These are phyloP conservation scores for Elgaria multicarinata DNA, from an alignment of 2,113 vertebrate species.

Conservation along the genomic window DNA sequence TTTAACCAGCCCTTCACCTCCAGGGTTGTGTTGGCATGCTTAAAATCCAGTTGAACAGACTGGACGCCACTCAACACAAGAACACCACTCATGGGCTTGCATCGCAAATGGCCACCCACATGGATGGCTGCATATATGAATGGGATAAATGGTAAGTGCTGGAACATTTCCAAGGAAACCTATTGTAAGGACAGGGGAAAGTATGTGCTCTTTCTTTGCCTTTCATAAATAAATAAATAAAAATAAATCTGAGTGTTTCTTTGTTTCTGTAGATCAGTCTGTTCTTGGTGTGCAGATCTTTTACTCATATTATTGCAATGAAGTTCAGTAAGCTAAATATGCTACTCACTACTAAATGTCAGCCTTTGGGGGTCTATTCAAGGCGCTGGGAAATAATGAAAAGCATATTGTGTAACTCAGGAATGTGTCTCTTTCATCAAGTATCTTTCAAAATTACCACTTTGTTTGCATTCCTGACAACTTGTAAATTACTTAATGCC, in stretches of 20 bases:
- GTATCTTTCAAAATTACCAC: conserved; percentile 14
- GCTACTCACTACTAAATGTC: conserved; percentile 38
- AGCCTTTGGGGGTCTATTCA: conserved; percentile 60
- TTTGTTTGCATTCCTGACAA: conserved; percentile 50
- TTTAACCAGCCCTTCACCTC: background rate
- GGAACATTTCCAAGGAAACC: conserved; percentile 6
- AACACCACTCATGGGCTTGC: background rate
- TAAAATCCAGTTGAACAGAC: background rate
- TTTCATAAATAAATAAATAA: conserved; percentile 38
- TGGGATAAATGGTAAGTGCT: conserved; percentile 27
- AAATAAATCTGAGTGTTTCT: conserved; percentile 39
- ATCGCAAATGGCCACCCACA: background rate
- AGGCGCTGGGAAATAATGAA: conserved; percentile 50
- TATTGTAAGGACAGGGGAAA: background rate
- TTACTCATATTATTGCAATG: conserved; percentile 23
- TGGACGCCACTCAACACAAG: background rate
- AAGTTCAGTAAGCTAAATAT: conserved; percentile 31
- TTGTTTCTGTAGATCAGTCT: conserved; percentile 43
- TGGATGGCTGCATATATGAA: background rate
- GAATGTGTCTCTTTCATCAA: conserved; percentile 25
- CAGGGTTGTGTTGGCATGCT: background rate
- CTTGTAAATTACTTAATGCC: conserved; percentile 43
- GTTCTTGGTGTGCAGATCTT: conserved; percentile 37
- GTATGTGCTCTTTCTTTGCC: conserved; percentile 12
- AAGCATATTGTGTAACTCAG: conserved; percentile 54